Evolutionary conservation across 2,113 vertebrate genomes (phyloP).

Genomic region (Nettapus auritus): DNA sequence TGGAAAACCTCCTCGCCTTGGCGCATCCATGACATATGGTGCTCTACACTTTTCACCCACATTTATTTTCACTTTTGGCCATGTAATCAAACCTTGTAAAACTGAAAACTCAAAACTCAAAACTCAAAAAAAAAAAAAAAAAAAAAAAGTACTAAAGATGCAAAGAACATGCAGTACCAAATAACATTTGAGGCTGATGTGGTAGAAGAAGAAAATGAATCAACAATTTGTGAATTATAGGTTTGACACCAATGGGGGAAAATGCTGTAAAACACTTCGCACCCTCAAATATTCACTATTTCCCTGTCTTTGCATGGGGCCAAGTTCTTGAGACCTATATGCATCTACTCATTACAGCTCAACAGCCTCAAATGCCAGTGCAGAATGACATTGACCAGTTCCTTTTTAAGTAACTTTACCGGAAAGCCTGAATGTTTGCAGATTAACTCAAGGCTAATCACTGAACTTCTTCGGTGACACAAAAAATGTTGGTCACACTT

Average conservation of each 20-base stretch:
- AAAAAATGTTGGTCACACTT: conserved; percentile 78
- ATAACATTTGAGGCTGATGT: conserved; percentile 69
- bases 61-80: conserved; percentile 61
- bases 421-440: conserved; percentile 78
- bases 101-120: background rate
- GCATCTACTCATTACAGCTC: conserved; percentile 19
- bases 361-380: conserved; percentile 37
- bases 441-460: conserved; percentile 73
- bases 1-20: conserved; percentile 39
- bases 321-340: conserved; percentile 47
- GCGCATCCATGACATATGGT: background rate
- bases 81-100: conserved; percentile 42
- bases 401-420: conserved; percentile 78
- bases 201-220: conserved; percentile 70
- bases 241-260: conserved; percentile 52
- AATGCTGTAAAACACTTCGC: conserved; percentile 51
- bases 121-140: background rate
- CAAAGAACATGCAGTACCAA: conserved; percentile 72
- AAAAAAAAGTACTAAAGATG: background rate
- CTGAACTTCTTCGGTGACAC: conserved; percentile 73
- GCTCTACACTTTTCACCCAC: conserved; percentile 7
- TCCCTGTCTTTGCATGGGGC: background rate
- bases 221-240: conserved; percentile 74
- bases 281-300: conserved; percentile 64
- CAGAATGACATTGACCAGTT: conserved; percentile 59